A percentile compares a stretch with the other conserved stretches of the same genome.
phyloP scores from a whole-genome alignment of 2,113 vertebrate genomes.

The Bubo bubo region DNA sequence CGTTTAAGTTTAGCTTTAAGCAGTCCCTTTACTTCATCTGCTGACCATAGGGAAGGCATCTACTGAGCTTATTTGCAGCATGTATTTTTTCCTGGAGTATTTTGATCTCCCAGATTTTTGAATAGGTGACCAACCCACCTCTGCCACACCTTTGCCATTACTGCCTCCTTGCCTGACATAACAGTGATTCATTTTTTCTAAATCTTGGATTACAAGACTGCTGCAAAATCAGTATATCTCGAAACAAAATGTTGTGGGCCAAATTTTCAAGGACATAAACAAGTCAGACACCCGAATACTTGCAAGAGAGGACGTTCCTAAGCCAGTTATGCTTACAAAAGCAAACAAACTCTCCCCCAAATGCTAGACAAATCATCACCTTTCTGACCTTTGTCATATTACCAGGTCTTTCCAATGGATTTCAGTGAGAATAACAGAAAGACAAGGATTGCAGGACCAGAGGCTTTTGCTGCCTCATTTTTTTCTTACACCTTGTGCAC shows the following conservation, averaged over 20 bases:
- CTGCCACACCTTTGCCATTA: background rate
- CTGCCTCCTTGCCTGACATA: background rate
- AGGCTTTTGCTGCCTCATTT: background rate
- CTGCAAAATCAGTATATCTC: background rate
- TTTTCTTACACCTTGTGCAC: background rate
- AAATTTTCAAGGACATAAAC: background rate
- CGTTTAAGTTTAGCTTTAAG: background rate
- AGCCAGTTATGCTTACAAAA: background rate
- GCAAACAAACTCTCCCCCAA: background rate
- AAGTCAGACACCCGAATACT: background rate
- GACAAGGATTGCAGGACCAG: background rate
- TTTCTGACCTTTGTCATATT: background rate
- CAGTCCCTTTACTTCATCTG: background rate
- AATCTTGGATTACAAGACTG: background rate
- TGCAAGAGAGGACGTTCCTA: background rate
- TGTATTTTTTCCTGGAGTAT: background rate
- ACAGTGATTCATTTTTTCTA: background rate
- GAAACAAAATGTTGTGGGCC: background rate
- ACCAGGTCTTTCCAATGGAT: background rate
- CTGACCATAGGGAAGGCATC: background rate
- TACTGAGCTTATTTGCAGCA: background rate
- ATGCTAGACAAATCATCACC: background rate
- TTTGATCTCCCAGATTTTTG: background rate
- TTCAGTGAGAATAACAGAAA: background rate
- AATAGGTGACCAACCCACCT: background rate